Evolutionary conservation across 2,113 vertebrate species (phyloP).

Genomic region (Gulo gulo): DNA sequence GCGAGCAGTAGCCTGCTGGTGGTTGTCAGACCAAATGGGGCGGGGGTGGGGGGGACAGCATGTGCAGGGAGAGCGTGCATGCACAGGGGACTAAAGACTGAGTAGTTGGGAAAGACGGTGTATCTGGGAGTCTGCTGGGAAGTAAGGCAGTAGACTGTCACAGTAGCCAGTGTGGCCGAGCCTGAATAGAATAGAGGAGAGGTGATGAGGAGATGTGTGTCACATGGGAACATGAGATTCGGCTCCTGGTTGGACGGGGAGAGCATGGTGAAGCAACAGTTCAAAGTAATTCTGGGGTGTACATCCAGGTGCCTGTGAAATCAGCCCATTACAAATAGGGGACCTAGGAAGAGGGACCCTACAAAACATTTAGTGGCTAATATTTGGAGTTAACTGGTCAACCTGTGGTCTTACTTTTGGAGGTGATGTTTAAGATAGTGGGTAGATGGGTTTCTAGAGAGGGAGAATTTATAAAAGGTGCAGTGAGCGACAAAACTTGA

Average conservation of each 20-base stretch:
- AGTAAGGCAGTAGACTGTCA: not conserved
- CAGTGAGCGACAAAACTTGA: not conserved
- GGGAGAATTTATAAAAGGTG: not conserved
- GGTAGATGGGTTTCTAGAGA: not conserved
- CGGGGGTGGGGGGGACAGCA: too few species aligned
- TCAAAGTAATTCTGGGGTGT: not conserved
- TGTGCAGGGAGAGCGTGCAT: not conserved
- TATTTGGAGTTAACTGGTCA: not conserved
- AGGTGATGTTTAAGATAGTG: not conserved
- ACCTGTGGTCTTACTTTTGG: not conserved
- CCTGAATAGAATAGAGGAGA: not conserved
- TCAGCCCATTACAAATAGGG: too few species aligned
- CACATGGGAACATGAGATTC: not conserved
- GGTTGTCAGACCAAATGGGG: not conserved
- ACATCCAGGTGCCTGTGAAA: not conserved
- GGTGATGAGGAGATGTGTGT: not conserved
- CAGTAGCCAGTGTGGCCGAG: not conserved
- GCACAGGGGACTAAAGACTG: not conserved
- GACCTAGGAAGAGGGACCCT: not conserved
- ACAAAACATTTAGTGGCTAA: not conserved
- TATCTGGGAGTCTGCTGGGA: not conserved
- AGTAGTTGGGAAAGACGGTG: not conserved
- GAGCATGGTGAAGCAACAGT: not conserved
- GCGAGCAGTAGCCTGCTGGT: not conserved
- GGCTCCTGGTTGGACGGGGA: not conserved